Conservation (phyloP, 2,888 invertebrate genomes). For the Epinotia demarniana region DNA sequence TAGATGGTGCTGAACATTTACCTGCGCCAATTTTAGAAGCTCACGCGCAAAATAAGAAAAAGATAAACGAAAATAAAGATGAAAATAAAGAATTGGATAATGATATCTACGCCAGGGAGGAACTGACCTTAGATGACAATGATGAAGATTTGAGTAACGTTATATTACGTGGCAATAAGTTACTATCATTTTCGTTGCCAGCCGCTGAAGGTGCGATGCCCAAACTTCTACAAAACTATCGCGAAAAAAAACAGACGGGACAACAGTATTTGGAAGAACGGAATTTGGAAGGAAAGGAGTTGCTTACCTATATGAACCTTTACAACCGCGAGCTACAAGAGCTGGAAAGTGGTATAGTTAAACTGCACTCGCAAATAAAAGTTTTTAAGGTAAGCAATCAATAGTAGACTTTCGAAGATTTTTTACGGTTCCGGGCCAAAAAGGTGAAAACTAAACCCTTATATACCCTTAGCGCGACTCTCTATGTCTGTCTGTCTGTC, state of each 20-base stretch:
- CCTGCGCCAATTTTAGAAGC: constrained; percentile 1
- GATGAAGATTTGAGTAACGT: constrained; percentile 44
- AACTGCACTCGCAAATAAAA: constrained; percentile 52
- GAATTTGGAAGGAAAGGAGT: not conserved
- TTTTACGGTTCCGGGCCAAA: too few relatives aligned
- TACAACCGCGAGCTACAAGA: constrained; percentile 45
- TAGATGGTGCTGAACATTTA: constrained; percentile 24
- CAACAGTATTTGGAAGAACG: constrained; percentile 51
- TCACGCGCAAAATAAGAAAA: constrained; percentile 46
- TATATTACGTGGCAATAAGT: constrained; percentile 28
- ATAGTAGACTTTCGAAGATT: not conserved
- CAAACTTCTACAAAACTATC: not conserved
- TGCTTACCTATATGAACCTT: too few relatives aligned
- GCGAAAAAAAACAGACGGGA: constrained; percentile 40
- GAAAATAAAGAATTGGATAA: constrained; percentile 52
- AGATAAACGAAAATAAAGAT: constrained; percentile 49
- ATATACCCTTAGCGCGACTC: too few relatives aligned
- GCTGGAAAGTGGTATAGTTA: constrained; percentile 50
- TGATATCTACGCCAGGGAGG: constrained; percentile 49
- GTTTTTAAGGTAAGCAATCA: constrained; percentile 60
- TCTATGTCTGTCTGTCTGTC: too few relatives aligned
- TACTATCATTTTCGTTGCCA: constrained; percentile 54
- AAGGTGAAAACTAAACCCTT: too few relatives aligned
- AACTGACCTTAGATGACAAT: constrained; percentile 57
- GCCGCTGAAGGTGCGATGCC: constrained; percentile 32